Base-by-base conservation (phyloP, 2,797 vertebrate genomes). In the Delichon dasypus region DNA sequence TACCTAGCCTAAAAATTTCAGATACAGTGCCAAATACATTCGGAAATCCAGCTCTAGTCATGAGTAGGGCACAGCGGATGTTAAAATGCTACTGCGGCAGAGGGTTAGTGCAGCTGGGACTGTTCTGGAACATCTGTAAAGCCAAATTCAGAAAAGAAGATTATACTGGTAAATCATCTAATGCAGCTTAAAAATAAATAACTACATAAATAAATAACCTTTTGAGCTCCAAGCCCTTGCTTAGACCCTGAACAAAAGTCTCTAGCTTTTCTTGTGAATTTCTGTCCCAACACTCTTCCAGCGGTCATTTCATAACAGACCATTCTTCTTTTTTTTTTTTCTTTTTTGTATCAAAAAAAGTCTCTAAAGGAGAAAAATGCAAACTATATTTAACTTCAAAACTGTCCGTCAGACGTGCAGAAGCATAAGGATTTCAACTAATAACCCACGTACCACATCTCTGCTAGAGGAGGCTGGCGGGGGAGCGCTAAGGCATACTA, bases 401-500 rank as follows among this genome's bases (percentile, higher is more conserved):
- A 62, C 50, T 1, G 32, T 11, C 48, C 54, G 4, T 8, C 15
- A 7, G 48, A 23, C 19, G 6, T 3, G 13, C 19, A 40, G n/a
- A 57, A 65, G 14, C 34, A 0, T 2, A 16, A 47, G 20, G 5
- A 36, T 30, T 42, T 25, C 48, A 40, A 17, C 19, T 3, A 7
- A 32, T 8, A 16, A 42, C 5, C 7, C 45, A 1, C 0, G 5
- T 0, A 23, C 36, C 14, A 1, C 29, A 21, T 16, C 15, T 1
- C 6, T 7, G 45, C 50, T 3, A 3, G 32, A 3, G 7, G 13
- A 16, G 54, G 61, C 72, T 20, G 19, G 45, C 48, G 5, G 21
- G 22, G 19, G 51, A 9, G 60, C 21, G 44, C 5, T 44, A 22
- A 8, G 1, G 42, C 88, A 3, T 17, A 19, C 19, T 1, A 0